Evolutionary conservation across 2,888 invertebrate genomes (phyloP).

Genomic region (Pheosia gnoma): DNA sequence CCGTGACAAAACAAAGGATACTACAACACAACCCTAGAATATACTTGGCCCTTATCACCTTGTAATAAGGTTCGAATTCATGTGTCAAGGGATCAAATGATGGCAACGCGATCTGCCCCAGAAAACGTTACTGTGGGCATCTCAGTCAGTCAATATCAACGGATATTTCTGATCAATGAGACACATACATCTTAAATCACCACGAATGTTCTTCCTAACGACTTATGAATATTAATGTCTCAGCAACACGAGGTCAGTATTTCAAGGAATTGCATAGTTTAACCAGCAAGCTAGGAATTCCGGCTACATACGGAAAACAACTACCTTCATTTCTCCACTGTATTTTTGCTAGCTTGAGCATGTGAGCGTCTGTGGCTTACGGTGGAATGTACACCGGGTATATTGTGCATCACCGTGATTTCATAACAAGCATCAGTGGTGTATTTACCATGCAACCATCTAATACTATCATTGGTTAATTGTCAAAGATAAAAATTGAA

Average conservation of each 20-base stretch:
- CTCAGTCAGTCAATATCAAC: neutral
- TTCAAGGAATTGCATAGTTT: no score
- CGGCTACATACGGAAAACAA: no score
- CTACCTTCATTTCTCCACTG: no score
- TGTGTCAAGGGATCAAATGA: constrained; percentile 11
- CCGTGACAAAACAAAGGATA: constrained; percentile 76
- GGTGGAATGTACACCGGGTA: no score
- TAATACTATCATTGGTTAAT: no score
- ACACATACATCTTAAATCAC: no score
- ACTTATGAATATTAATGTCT: neutral
- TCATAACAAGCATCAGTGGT: neutral
- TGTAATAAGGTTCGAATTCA: constrained; percentile 56
- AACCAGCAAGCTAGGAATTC: no score
- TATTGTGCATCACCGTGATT: neutral
- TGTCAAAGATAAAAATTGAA: no score
- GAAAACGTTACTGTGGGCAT: constrained; percentile 8
- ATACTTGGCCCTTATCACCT: constrained; percentile 49
- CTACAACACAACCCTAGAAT: constrained; percentile 50
- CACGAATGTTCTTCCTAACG: no score
- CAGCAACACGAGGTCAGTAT: neutral
- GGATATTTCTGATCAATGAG: neutral
- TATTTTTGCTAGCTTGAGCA: no score
- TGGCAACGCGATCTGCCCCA: constrained; percentile 12
- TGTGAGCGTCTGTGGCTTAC: no score
- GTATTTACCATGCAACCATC: neutral